Evolutionary conservation across 2,888 invertebrate genomes (phyloP), one percentile per base, ranked within the genome.

Genomic region (Acleris literana): DNA sequence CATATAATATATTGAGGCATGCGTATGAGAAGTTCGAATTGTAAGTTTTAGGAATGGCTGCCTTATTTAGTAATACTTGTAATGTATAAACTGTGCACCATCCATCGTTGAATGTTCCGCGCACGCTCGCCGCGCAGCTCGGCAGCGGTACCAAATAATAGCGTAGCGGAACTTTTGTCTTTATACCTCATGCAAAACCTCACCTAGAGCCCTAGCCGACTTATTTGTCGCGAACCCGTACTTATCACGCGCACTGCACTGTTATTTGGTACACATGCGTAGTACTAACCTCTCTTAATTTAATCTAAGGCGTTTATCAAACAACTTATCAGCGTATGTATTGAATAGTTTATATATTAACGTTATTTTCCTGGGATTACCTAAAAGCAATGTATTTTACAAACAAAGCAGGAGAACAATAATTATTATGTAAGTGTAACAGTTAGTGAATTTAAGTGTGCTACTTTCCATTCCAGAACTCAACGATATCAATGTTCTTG

Each of bases 401-500:
- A 90, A 88, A 89, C 86, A 92, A 91, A 90, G 85, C 91, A 91
- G 90, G 88, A 91, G 92, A 92, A 92, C 92, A 92, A 92, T 92
- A 92, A 92, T 92, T 92, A 92, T 90, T 85, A 88, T 91, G 84
- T 92, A 92, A 92, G 92, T 87, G 89, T 92, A 92, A 92, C 91
- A 87, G 90, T 92, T 91, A 92, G 92, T 92, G 92, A 92, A 91
- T 91, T 89, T 92, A 92, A 90, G 92, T 90, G 91, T 92, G 92
- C 92, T 92, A 92, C 91, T 91, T 92, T 91, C 90, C 92, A 92
- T 92, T 92, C 92, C 92, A 91, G 86, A 90, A 91, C 88, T 90
- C 91, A 92, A 91, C 92, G 91, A 91, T 91, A 88, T 89, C 89
- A 88, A 86, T 87, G 90, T 91, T 91, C 90, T 90, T 87, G 87